These are phyloP conservation scores for Gymnocheta viridis DNA, from an alignment of 2,888 invertebrate species.

Conservation along the genomic window DNA sequence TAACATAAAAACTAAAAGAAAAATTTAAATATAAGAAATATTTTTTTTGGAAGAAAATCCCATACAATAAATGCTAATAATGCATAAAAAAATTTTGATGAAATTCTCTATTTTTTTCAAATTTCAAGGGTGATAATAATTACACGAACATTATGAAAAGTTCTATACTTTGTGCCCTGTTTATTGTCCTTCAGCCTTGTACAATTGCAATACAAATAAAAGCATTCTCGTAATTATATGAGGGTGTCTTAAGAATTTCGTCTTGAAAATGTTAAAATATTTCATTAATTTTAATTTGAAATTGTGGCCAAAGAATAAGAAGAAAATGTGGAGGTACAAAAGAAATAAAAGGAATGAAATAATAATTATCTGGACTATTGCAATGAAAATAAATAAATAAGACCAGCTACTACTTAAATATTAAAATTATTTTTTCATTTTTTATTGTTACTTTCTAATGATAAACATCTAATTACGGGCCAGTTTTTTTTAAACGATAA, in stretches of 20 bases:
- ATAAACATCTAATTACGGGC: slow-evolving; percentile 49
- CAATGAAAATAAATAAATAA: slow-evolving; percentile 49
- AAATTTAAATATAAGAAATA: slow-evolving; percentile 47
- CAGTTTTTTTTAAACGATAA: slow-evolving; percentile 10
- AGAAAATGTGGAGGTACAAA: neutral
- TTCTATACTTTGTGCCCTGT: slow-evolving; percentile 22
- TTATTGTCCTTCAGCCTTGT: slow-evolving; percentile 52
- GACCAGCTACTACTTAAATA: slow-evolving; percentile 62
- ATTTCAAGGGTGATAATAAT: slow-evolving; percentile 66
- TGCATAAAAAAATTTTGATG: slow-evolving; percentile 65
- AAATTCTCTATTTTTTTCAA: slow-evolving; percentile 32
- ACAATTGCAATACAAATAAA: slow-evolving; percentile 18
- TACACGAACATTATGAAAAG: slow-evolving; percentile 62
- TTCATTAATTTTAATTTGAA: slow-evolving; percentile 82
- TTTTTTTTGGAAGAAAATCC: slow-evolving; percentile 42
- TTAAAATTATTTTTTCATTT: slow-evolving; percentile 56
- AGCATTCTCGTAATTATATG: slow-evolving; percentile 55
- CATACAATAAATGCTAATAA: slow-evolving; percentile 67
- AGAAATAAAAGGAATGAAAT: slow-evolving; percentile 21
- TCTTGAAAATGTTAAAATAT: slow-evolving; percentile 76
- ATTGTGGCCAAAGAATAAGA: slow-evolving; percentile 73
- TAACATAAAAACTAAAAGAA: neutral
- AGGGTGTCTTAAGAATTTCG: slow-evolving; percentile 78
- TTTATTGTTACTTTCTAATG: slow-evolving; percentile 21
- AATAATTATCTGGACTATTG: slow-evolving; percentile 59